A percentile compares a stretch with the other conserved stretches of the same genome.
Conservation (phyloP, 1,140 invertebrate species). For the Drosophila funebris region DNA sequence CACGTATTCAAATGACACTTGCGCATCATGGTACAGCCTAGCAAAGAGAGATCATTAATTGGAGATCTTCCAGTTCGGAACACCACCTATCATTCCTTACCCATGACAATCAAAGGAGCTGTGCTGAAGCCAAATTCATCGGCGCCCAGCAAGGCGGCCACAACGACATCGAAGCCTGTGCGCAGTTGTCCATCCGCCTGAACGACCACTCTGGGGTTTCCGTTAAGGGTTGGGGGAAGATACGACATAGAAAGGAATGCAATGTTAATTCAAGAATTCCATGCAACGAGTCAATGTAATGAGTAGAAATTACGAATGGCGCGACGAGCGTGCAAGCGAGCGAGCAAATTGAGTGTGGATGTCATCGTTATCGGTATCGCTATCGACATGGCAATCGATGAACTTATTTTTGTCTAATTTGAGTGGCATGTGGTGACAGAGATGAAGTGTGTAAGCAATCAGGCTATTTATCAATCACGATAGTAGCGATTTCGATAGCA, state of each 20-base stretch:
- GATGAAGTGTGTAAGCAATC: constrained; percentile 29
- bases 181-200: constrained; percentile 98
- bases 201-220: constrained; percentile 90
- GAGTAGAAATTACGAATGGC: constrained; percentile 83
- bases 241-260: constrained; percentile 75
- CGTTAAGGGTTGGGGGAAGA: constrained; percentile 46
- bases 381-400: constrained; percentile 12
- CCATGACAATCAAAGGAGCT: constrained; percentile 97
- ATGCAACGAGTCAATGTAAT: constrained; percentile 50
- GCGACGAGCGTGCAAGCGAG: constrained; percentile 75
- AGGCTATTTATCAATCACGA: constrained; percentile 18
- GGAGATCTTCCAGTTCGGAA: not conserved
- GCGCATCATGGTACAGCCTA: constrained; percentile 99
- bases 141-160: constrained; percentile 97
- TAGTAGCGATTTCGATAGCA: not conserved
- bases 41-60: not conserved
- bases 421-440: constrained; percentile 24
- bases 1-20: constrained; percentile 99
- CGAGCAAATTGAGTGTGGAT: constrained; percentile 66
- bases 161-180: constrained; percentile 98
- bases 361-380: constrained; percentile 28
- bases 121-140: constrained; percentile 99
- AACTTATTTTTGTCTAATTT: constrained; percentile 3
- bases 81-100: constrained; percentile 79
- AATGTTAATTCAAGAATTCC: constrained; percentile 55